phyloP scores from a whole-genome alignment of 2,113 vertebrate genomes.

The Castor canadensis region DNA sequence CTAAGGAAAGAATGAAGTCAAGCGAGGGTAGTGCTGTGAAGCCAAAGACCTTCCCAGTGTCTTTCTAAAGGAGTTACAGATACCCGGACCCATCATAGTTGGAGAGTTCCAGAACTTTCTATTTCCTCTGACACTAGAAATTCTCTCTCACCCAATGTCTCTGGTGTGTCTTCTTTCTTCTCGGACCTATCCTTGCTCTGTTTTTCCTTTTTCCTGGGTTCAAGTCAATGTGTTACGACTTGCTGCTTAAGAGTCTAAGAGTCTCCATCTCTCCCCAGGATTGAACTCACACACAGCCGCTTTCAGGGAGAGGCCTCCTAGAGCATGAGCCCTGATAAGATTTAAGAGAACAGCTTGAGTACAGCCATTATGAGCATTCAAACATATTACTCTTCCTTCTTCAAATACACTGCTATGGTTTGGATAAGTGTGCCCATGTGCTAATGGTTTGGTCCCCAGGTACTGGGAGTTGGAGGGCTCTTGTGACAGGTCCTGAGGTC shows the following conservation, averaged over 20 bases:
- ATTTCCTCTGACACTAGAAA: background rate
- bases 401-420: background rate
- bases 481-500: background rate
- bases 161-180: background rate
- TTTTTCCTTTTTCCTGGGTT: background rate
- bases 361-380: accelerated
- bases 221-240: background rate
- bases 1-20: constrained; percentile 12
- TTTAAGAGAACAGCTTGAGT: background rate
- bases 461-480: background rate
- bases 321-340: background rate
- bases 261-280: background rate
- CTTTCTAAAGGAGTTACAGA: constrained; percentile 3
- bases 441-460: background rate
- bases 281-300: background rate
- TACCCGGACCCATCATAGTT: no score
- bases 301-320: background rate
- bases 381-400: background rate
- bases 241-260: background rate
- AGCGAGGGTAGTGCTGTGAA: background rate
- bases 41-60: background rate
- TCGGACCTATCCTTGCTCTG: background rate
- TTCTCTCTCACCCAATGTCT: background rate
- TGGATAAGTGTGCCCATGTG: background rate
- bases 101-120: background rate